phyloP scores from a whole-genome alignment of 2,888 invertebrate species.

The Acanthoscelides obtectus region DNA sequence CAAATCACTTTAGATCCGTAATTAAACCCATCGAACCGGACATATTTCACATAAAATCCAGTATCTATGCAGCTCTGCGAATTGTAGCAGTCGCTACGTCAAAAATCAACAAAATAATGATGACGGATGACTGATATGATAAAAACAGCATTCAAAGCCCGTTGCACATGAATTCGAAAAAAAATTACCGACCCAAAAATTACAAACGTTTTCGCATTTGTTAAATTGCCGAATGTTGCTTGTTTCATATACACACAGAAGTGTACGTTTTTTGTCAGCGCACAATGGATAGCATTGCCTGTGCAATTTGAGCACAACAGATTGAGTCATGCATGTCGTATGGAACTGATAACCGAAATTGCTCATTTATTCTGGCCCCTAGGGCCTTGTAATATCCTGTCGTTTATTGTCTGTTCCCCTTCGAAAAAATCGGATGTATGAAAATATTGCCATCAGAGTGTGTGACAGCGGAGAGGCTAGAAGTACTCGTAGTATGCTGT shows the following conservation, averaged over 20 bases:
- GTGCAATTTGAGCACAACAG: neutral
- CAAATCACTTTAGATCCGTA: neutral
- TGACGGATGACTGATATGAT: neutral
- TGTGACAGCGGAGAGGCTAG: neutral
- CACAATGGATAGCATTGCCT: neutral
- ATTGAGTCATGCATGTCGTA: neutral
- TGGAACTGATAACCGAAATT: neutral
- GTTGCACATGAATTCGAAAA: neutral
- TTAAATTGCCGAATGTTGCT: neutral
- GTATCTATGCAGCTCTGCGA: neutral
- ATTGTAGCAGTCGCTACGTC: neutral
- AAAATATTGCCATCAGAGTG: neutral
- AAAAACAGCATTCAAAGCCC: neutral
- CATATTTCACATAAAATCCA: neutral
- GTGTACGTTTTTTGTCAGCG: neutral
- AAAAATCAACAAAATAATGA: neutral
- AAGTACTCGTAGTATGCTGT: neutral
- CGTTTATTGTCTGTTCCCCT: neutral
- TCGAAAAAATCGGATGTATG: neutral
- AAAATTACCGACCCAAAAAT: neutral
- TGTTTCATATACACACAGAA: neutral
- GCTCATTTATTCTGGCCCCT: neutral
- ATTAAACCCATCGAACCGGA: neutral
- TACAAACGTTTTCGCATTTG: neutral
- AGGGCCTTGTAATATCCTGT: neutral